Percentiles rank a stretch among this genome's conserved stretches.
Evolutionary conservation across 2,888 invertebrate genomes (phyloP).

Genomic region (Drosophila suboccidentalis): DNA sequence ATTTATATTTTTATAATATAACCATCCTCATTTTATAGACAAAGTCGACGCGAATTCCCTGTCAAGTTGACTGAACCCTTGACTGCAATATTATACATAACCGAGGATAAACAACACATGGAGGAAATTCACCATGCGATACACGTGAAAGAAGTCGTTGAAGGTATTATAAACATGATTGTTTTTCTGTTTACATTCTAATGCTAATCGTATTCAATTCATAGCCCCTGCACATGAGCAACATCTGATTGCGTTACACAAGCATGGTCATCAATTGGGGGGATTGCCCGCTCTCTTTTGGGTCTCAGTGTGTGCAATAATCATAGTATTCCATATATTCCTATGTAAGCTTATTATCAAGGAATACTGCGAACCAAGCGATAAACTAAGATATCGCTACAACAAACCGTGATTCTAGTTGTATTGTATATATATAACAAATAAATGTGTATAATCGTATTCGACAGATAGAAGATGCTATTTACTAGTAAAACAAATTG

Average conservation of each 20-base stretch:
- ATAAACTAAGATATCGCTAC: conserved; percentile 90
- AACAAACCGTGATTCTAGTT: conserved; percentile 88
- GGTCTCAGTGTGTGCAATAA: conserved; percentile 94
- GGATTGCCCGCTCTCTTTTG: conserved; percentile 96
- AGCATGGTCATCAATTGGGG: conserved; percentile 95
- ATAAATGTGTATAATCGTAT: conserved; percentile 39
- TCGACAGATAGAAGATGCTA: conserved; percentile 32
- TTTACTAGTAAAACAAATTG: conserved; percentile 15
- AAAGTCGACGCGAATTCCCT: conserved; percentile 89
- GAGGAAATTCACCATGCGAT: conserved; percentile 95
- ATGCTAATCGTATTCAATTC: no score
- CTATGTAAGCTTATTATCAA: conserved; percentile 96
- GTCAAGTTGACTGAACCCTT: conserved; percentile 96
- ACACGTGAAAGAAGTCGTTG: conserved; percentile 93
- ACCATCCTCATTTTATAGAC: conserved; percentile 67
- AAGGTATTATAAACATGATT: conserved; percentile 83
- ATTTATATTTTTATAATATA: background rate
- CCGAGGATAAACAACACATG: conserved; percentile 95
- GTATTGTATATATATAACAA: conserved; percentile 27
- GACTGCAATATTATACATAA: conserved; percentile 96
- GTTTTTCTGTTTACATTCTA: no score
- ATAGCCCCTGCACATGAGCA: conserved; percentile 95
- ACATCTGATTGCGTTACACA: conserved; percentile 95
- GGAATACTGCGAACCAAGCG: conserved; percentile 92
- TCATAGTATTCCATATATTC: conserved; percentile 96